Evolutionary conservation across 1,140 invertebrate species (phyloP), one percentile per base, ranked within the genome.

Genomic region (Hypsibius dujardini): DNA sequence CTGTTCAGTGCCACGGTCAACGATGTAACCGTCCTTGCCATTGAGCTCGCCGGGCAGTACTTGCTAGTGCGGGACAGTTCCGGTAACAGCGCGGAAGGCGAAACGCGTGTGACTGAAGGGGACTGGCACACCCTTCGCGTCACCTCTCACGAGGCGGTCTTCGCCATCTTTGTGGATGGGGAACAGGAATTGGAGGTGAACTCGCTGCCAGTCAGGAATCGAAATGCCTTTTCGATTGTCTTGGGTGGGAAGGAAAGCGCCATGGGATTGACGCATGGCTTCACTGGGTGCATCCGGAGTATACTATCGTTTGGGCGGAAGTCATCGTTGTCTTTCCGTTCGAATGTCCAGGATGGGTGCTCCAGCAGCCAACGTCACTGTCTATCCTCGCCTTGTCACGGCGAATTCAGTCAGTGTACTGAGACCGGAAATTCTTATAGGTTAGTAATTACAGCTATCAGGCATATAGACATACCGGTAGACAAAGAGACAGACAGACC

Each of bases 241-340:
- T 56, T 56, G n/a, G 50, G 50, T 56, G 50, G 50, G 7, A 56
- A 56, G 50, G 50, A 56, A 56, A 56, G n/a, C 50, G 50, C n/a
- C 7, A n/a, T 7, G 50, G n/a, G 50, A 56, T 7, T 7, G n/a
- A n/a, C n/a, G 7, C 7, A 56, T 56, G 50, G 50, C 50, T 56
- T 56, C 50, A 56, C 7, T n/a, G 50, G 50, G 7, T 56, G 50
- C n/a, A n/a, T 56, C n/a, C 50, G 50, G 50, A n/a, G n/a, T 7
- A n/a, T 56, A 7, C n/a, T 56, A n/a, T 7, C n/a, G 50, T 7
- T n/a, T n/a, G n/a, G n/a, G 7, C 7, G 50, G 50, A 7, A 7
- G 7, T 7, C n/a, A n/a, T 56, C 50, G n/a, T n/a, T n/a, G 7
- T 7, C 50, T 56, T 56, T 56, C 50, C 50, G 50, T 7, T 56